phyloP scores from a whole-genome alignment of 2,888 invertebrate species.

The Cremastobaeus sp. region DNA sequence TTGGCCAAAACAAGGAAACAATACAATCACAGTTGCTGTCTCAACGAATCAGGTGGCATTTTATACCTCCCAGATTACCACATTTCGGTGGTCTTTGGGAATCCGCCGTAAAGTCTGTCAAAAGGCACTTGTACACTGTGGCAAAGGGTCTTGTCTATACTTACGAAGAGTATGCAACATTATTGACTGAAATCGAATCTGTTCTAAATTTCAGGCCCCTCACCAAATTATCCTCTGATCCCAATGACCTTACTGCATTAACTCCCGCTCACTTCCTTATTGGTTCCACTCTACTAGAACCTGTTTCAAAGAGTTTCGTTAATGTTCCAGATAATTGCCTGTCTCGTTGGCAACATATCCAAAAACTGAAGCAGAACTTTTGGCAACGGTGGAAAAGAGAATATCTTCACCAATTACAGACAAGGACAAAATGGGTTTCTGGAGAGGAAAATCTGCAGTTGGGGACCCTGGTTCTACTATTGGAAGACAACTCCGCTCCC shows the following conservation, averaged over 20 bases:
- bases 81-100: slow-evolving; percentile 60
- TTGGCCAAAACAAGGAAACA: not conserved
- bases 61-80: slow-evolving; percentile 16
- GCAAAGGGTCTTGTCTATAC: slow-evolving; percentile 27
- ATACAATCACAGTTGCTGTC: not conserved
- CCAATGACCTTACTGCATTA: slow-evolving; percentile 52
- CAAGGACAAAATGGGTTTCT: slow-evolving; percentile 3
- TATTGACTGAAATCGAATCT: slow-evolving; percentile 59
- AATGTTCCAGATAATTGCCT: slow-evolving; percentile 22
- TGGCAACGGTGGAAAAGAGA: slow-evolving; percentile 20
- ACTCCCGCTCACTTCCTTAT: slow-evolving; percentile 68
- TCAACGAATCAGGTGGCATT: slow-evolving; percentile 7
- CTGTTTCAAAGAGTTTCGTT: not conserved
- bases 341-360: slow-evolving; percentile 17
- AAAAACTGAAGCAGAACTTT: slow-evolving; percentile 17
- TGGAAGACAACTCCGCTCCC: slow-evolving; percentile 7
- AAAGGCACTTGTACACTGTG: slow-evolving; percentile 58
- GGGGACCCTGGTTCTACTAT: slow-evolving; percentile 9
- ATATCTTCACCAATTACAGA: slow-evolving; percentile 11
- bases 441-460: not conserved
- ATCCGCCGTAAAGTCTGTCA: slow-evolving; percentile 63
- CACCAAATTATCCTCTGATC: slow-evolving; percentile 16
- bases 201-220: slow-evolving; percentile 58
- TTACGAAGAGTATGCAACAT: slow-evolving; percentile 62
- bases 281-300: not conserved